Base-by-base conservation (phyloP, 2,888 invertebrate species). In the Dicycla oo region DNA sequence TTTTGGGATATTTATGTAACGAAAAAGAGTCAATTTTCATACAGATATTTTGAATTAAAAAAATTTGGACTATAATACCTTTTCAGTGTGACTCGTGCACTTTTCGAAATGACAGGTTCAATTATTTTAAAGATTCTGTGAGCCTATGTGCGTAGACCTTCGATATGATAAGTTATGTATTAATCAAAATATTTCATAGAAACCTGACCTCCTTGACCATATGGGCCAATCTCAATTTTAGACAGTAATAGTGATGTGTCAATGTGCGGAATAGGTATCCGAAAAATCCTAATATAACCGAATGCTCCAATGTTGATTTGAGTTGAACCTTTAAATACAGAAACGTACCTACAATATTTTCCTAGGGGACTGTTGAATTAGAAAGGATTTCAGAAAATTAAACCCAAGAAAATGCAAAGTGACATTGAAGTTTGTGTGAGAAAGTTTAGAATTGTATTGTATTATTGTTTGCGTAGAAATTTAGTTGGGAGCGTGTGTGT, bases 241-340 rank as follows among this genome's bases (percentile, higher is more conserved):
- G 40, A 51, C 49, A 62, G 38, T 66, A 58, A 61, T 51, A 75
- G 71, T 53, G 82, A 47, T 69, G 69, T 66, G n/a, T 0, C 3
- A 10, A 20, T 47, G 5, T 7, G 13, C 2, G 7, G 5, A 43
- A 30, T 70, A n/a, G n/a, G n/a, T n/a, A 80, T 81, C 64, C 43
- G 57, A 70, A 69, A 53, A 66, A 45, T 43, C 26, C 23, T 4
- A 49, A 15, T 18, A 15, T 18, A 26, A 7, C 18, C 3, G 8
- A 47, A 60, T 23, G 8, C 47, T n/a, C 20, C 1, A n/a, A 47
- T 38, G 10, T n/a, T 40, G 13, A 54, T 6, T 8, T 51, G 5
- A 40, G 10, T 69, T 43, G 30, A 15, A 30, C 15, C 4, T 30
- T n/a, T 65, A 40, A n/a, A 11, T 8, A 15, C 0, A n/a, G 7